A percentile compares a stretch with the other conserved stretches of the same genome.
Conservation (phyloP, 2,888 invertebrate species). For the Dynastes tityus region DNA sequence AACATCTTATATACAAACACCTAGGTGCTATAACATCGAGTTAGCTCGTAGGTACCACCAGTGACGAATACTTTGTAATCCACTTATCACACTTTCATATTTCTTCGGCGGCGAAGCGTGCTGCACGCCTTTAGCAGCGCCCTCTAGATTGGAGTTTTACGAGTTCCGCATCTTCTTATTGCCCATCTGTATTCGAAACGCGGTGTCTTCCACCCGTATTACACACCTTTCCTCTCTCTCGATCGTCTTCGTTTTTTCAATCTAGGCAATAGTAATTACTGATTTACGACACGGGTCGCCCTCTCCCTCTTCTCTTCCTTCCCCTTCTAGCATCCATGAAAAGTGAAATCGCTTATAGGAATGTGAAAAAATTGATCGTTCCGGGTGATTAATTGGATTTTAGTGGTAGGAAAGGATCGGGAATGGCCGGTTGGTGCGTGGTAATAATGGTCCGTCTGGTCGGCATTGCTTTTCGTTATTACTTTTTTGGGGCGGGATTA, state of each 20-base stretch:
- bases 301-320: too few species aligned
- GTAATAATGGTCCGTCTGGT: too few species aligned
- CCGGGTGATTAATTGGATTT: conserved; percentile 21
- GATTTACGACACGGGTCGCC: neutral
- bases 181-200: conserved; percentile 1
- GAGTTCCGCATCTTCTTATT: conserved; percentile 22
- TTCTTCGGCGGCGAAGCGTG: conserved; percentile 14
- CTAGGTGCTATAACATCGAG: too few species aligned
- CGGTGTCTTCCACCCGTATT: neutral
- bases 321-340: neutral
- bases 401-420: neutral
- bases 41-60: too few species aligned
- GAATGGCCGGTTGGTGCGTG: too few species aligned
- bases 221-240: neutral
- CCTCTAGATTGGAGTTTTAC: conserved; percentile 22
- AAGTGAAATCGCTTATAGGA: conserved; percentile 31
- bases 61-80: conserved; percentile 23
- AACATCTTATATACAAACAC: too few species aligned
- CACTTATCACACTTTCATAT: conserved; percentile 38
- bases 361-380: conserved; percentile 33
- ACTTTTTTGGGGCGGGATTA: too few species aligned
- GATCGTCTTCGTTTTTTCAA: conserved; percentile 3
- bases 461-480: too few species aligned
- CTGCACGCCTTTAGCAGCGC: neutral
- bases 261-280: conserved; percentile 29